A percentile compares a stretch with the other conserved stretches of the same genome.
Evolutionary conservation across 2,888 invertebrate species (phyloP).

Genomic region (Nebria salina): DNA sequence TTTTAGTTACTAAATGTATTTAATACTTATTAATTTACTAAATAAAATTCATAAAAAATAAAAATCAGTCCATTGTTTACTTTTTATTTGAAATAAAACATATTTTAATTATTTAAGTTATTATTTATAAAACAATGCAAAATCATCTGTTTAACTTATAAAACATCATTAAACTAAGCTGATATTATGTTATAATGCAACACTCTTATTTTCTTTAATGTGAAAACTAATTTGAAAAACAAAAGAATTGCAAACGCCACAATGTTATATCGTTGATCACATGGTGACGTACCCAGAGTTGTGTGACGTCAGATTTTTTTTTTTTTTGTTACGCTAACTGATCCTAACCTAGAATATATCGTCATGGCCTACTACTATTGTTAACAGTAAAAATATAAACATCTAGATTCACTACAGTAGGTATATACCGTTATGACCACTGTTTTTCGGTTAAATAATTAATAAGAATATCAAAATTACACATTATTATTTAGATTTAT

Average conservation of each 20-base stretch:
- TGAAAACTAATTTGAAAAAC: slow-evolving; percentile 30
- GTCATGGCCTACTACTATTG: slow-evolving; percentile 42
- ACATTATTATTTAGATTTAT: not conserved
- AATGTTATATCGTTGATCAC: slow-evolving; percentile 31
- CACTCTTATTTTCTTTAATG: slow-evolving; percentile 32
- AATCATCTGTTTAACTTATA: too few relatives aligned
- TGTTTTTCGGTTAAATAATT: slow-evolving; percentile 35
- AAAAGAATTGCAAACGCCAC: slow-evolving; percentile 25
- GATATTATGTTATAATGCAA: too few relatives aligned
- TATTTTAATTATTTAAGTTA: too few relatives aligned
- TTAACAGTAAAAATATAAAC: slow-evolving; percentile 39
- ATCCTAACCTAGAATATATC: slow-evolving; percentile 39
- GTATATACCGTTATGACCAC: slow-evolving; percentile 29
- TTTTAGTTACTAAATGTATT: not conserved
- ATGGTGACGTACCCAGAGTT: slow-evolving; percentile 2
- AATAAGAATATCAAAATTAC: not conserved
- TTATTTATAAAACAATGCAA: too few relatives aligned
- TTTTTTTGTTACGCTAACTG: slow-evolving; percentile 38
- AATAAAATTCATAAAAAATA: too few relatives aligned
- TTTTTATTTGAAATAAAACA: too few relatives aligned
- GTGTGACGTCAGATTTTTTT: slow-evolving; percentile 26
- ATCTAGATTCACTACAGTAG: not conserved
- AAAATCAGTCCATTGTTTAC: too few relatives aligned
- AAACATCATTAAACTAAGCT: too few relatives aligned
- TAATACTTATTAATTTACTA: too few relatives aligned